Percentiles rank a stretch among this genome's conserved stretches.
Conservation (phyloP, 2,797 vertebrate species). For the Parambassis ranga region DNA sequence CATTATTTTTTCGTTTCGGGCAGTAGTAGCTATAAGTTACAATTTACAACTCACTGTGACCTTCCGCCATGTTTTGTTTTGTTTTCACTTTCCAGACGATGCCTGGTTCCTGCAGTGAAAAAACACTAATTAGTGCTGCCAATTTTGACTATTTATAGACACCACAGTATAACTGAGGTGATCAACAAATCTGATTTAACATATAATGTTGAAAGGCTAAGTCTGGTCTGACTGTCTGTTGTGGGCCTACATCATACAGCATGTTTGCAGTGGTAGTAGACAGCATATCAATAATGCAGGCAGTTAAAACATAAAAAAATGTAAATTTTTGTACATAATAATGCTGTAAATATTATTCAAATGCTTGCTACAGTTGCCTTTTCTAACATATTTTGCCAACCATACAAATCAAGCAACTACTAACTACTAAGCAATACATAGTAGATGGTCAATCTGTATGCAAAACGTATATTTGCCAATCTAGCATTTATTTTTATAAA, state of each 20-base stretch:
- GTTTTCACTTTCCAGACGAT: too few relatives aligned
- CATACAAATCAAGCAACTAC: not conserved
- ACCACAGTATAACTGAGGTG: too few relatives aligned
- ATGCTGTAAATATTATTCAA: slow-evolving; percentile 62
- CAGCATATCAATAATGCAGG: not conserved
- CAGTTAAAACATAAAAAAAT: slow-evolving; percentile 34
- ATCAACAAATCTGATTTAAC: too few relatives aligned
- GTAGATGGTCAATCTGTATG: slow-evolving; percentile 38
- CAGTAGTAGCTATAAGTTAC: too few relatives aligned
- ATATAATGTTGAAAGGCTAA: too few relatives aligned
- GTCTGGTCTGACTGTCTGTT: too few relatives aligned
- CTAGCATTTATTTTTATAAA: slow-evolving; percentile 18
- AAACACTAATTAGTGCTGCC: too few relatives aligned
- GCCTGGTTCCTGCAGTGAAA: too few relatives aligned
- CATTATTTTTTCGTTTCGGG: too few relatives aligned
- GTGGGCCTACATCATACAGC: not conserved
- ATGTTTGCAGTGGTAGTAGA: not conserved
- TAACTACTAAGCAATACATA: not conserved
- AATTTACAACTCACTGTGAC: too few relatives aligned
- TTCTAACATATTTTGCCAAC: slow-evolving; percentile 14
- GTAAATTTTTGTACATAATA: slow-evolving; percentile 69
- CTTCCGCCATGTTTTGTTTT: too few relatives aligned
- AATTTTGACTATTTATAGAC: too few relatives aligned
- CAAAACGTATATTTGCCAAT: slow-evolving; percentile 24
- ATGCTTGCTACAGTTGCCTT: slow-evolving; percentile 20